Conservation (phyloP, 2,888 invertebrate genomes). For the Ditula angustiorana region DNA sequence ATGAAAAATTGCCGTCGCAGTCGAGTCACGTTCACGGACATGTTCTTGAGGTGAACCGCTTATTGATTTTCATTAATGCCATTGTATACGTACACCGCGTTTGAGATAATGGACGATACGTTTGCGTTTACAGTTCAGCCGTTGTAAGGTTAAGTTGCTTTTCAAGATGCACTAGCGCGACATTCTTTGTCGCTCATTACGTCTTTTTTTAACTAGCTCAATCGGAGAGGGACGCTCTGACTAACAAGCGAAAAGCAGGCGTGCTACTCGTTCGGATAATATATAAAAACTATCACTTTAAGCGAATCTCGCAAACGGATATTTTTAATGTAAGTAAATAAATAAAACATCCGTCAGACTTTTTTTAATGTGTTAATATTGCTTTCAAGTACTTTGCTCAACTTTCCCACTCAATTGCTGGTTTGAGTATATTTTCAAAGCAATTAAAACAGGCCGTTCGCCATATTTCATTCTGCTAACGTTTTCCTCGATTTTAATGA, state of each 20-base stretch:
- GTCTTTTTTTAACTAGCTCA: too few relatives aligned
- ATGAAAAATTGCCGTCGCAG: slow-evolving; percentile 62
- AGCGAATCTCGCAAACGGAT: neutral
- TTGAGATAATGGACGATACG: slow-evolving; percentile 18
- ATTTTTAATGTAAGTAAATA: neutral
- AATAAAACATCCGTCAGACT: neutral
- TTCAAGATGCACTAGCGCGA: neutral
- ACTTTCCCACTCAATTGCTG: neutral
- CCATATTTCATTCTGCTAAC: neutral
- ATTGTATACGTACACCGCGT: slow-evolving; percentile 30
- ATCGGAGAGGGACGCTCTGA: too few relatives aligned
- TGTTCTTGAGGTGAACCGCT: slow-evolving; percentile 50
- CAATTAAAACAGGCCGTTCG: neutral
- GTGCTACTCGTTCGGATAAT: too few relatives aligned
- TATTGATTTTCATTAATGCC: slow-evolving; percentile 61
- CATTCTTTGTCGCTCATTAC: too few relatives aligned
- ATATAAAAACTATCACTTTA: too few relatives aligned
- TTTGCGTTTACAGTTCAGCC: neutral
- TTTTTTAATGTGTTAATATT: neutral
- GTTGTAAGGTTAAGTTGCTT: neutral
- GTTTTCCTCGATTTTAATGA: neutral
- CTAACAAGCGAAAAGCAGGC: too few relatives aligned
- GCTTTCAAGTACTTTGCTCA: neutral
- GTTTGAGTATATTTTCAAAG: neutral
- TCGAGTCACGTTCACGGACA: slow-evolving; percentile 57